Evolutionary conservation across 2,113 vertebrate genomes (phyloP), one percentile per base, ranked within the genome.

Genomic region (Datnioides undecimradiatus): DNA sequence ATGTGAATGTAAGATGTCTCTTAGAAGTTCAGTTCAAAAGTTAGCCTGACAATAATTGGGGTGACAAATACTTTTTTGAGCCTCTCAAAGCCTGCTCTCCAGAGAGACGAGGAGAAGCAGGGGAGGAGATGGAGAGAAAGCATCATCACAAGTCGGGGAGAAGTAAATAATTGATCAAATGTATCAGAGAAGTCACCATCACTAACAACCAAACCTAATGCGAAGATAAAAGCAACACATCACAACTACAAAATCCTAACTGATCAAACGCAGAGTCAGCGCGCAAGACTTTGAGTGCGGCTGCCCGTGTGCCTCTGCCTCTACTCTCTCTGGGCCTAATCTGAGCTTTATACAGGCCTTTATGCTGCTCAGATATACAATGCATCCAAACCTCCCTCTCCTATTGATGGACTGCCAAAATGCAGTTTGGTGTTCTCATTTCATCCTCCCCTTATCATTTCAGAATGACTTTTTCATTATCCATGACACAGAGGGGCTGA

Each of bases 111-210:
- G 85, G 64, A 84, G 79, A 74, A 4, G 40, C 76, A 55, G 69
- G 41, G 69, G 79, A 80, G 78, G 72, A 81, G 68, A 84, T 71
- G 62, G 59, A 33, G 45, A 79, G 75, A 86, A 69, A 33, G 67
- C 72, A 73, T 70, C 85, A 77, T 74, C 82, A 78, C 77, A 82
- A 89, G 80, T 82, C 79, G 65, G 79, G 52, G 62, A 66, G 82
- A 59, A 81, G 84, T 94, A 85, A 93, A 95, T 93, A 92, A 94
- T 94, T 94, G 87, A 94, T 94, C 91, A 93, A 88, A 92, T 92
- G 87, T 92, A 93, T 90, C 83, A 73, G 83, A 89, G 89, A 89
- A 90, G 93, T 89, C 85, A 90, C 89, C 91, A 91, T 85, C 87
- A 69, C 88, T 88, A 94, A 92, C 84, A 93, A 93, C 91, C 78